phyloP scores from a whole-genome alignment of 2,888 invertebrate genomes.

The Drosophila incognita region DNA sequence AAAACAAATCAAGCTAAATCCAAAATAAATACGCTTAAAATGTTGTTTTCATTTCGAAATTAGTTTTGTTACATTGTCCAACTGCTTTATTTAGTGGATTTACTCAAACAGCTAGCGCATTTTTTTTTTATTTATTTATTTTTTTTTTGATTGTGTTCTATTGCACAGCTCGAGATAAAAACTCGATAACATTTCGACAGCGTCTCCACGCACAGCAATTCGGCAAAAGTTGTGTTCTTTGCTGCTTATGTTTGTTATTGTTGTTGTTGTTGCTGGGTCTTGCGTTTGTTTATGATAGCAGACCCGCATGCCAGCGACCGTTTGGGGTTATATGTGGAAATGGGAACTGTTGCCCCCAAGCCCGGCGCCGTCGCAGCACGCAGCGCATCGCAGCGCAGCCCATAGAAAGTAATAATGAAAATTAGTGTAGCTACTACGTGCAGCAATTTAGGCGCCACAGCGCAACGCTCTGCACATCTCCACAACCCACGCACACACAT shows the following conservation, averaged over 20 bases:
- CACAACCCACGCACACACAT: conserved; percentile 2
- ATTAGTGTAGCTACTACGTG: conserved; percentile 68
- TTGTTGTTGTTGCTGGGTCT: conserved; percentile 27
- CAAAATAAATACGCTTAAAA: neutral
- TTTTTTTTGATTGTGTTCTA: conserved; percentile 21
- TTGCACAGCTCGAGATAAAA: conserved; percentile 26
- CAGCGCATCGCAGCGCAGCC: conserved; percentile 35
- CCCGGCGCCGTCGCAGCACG: conserved; percentile 64
- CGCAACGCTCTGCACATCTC: conserved; percentile 16
- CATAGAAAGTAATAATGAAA: conserved; percentile 59
- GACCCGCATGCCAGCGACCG: conserved; percentile 49
- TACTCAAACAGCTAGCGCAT: neutral
- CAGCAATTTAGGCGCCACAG: conserved; percentile 76
- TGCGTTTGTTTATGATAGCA: conserved; percentile 67
- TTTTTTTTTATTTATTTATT: neutral
- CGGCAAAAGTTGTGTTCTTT: conserved; percentile 26
- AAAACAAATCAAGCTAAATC: neutral
- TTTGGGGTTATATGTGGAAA: neutral
- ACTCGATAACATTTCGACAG: conserved; percentile 62
- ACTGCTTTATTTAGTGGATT: neutral
- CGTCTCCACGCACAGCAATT: conserved; percentile 29
- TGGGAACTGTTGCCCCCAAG: conserved; percentile 11
- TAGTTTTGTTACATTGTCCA: neutral
- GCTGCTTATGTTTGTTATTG: conserved; percentile 22
- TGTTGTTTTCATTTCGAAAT: neutral